Evolutionary conservation across 2,113 vertebrate species (phyloP), one percentile per base, ranked within the genome.

Genomic region (Pteropus alecto): DNA sequence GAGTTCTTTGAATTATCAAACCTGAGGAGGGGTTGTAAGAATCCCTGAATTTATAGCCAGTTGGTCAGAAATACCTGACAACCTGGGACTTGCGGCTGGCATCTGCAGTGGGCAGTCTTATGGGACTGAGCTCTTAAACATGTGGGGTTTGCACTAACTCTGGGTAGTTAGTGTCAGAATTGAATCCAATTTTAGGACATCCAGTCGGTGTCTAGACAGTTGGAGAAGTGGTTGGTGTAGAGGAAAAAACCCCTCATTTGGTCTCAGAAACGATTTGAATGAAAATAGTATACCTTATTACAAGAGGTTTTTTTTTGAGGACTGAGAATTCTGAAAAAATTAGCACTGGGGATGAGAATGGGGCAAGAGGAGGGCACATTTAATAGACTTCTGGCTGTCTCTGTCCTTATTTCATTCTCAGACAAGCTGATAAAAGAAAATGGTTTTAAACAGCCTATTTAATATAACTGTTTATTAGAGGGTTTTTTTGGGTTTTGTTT

Each of bases 391-490:
- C 18, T 54, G 51, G 65, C 35, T n/a, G 7, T 70, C 63, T 90
- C 88, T 41, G 19, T n/a, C 68, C n/a, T 86, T 28, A 41, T 46
- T 88, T 77, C 56, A 28, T 41, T 77, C 30, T 48, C 18, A 51
- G 48, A 68, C 78, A 73, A 95, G 38, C 81, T 87, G 90, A 94
- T 81, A 33, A 85, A 67, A 51, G 79, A 94, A 79, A 78, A 92
- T 71, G 13, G n/a, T 65, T 95, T 97, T 43, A 56, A 88, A 24
- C n/a, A 91, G 89, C 15, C 43, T 22, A 58, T 85, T 87, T 60
- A 65, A 91, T 90, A n/a, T 85, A 93, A 85, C 7, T 77, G 74
- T 93, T 83, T 95, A 46, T 61, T 93, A 88, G 82, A 93, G 67
- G 26, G 21, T 58, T 22, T 22, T 38, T 46, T 56, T 11, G 30